A percentile compares a stretch with the other conserved stretches of the same genome.
Evolutionary conservation across 2,797 vertebrate genomes (phyloP).

Genomic region (Psittacula derbiana): DNA sequence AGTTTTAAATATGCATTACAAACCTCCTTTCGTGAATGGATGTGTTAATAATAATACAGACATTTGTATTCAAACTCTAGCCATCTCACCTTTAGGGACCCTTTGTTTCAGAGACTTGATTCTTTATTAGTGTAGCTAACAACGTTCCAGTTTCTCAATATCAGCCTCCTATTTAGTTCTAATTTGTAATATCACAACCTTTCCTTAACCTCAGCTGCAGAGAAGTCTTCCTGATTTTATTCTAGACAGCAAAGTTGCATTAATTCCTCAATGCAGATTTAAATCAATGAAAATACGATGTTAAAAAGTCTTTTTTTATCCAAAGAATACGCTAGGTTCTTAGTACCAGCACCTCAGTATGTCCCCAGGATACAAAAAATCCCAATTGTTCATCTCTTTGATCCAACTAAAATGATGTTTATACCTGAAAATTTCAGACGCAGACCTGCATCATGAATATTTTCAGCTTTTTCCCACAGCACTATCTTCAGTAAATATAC

Average conservation of each 20-base stretch:
- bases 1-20: constrained; percentile 46
- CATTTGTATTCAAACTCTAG: constrained; percentile 73
- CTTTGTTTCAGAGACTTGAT: constrained; percentile 72
- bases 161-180: constrained; percentile 69
- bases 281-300: constrained; percentile 20
- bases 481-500: neutral
- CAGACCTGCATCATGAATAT: neutral
- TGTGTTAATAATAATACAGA: constrained; percentile 67
- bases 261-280: constrained; percentile 59
- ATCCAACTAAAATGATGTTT: neutral
- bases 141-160: constrained; percentile 65
- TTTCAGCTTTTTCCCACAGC: constrained; percentile 16
- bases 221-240: constrained; percentile 54
- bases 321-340: neutral
- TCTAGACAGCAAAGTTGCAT: constrained; percentile 44
- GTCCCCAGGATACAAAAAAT: neutral
- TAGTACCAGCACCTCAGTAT: neutral
- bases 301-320: constrained; percentile 23
- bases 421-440: constrained; percentile 9
- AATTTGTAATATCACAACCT: constrained; percentile 74
- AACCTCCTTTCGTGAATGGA: constrained; percentile 56
- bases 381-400: neutral
- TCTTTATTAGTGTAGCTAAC: constrained; percentile 74
- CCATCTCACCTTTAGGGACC: constrained; percentile 71
- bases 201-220: constrained; percentile 71